Percentiles rank a stretch among this genome's conserved stretches.
Evolutionary conservation across 2,797 vertebrate species (phyloP).

Genomic region (Zenarchopterus dispar): DNA sequence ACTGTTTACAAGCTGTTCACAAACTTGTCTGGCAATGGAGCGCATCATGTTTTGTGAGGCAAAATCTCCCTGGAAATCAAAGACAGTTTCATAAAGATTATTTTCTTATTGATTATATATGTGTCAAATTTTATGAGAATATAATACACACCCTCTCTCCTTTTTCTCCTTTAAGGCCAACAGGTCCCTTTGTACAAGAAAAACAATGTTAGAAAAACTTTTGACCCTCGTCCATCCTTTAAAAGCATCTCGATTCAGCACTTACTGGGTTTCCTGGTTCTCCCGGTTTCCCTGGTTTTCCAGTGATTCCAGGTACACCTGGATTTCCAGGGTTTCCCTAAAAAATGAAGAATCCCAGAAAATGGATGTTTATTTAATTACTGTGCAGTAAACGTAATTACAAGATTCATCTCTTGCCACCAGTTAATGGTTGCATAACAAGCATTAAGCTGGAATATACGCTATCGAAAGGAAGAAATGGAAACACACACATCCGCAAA

Average conservation of each 20-base stretch:
- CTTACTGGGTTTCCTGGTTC: constrained; percentile 91
- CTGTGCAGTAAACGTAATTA: constrained; percentile 47
- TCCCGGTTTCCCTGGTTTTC: constrained; percentile 93
- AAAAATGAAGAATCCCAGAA: constrained; percentile 28
- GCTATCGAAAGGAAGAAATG: constrained; percentile 48
- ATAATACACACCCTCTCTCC: constrained; percentile 90
- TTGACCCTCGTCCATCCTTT: neutral
- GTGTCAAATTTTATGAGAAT: neutral
- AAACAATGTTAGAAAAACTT: constrained; percentile 19
- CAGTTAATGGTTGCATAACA: constrained; percentile 52
- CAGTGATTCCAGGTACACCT: constrained; percentile 91
- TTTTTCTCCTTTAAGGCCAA: constrained; percentile 95
- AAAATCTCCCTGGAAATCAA: constrained; percentile 89
- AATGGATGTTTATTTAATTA: constrained; percentile 39
- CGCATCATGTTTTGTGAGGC: constrained; percentile 99
- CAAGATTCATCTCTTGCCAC: constrained; percentile 48
- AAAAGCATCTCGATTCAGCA: constrained; percentile 18
- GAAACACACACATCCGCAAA: constrained; percentile 44
- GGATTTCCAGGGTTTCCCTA: constrained; percentile 94
- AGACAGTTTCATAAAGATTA: constrained; percentile 18
- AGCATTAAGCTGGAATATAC: constrained; percentile 38
- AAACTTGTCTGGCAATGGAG: constrained; percentile 98
- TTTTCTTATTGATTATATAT: neutral
- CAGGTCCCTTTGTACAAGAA: constrained; percentile 84
- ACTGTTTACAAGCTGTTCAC: constrained; percentile 98